Percentiles rank a stretch among this genome's conserved stretches.
phyloP scores from a whole-genome alignment of 2,113 vertebrate species.

The Heterotis niloticus region DNA sequence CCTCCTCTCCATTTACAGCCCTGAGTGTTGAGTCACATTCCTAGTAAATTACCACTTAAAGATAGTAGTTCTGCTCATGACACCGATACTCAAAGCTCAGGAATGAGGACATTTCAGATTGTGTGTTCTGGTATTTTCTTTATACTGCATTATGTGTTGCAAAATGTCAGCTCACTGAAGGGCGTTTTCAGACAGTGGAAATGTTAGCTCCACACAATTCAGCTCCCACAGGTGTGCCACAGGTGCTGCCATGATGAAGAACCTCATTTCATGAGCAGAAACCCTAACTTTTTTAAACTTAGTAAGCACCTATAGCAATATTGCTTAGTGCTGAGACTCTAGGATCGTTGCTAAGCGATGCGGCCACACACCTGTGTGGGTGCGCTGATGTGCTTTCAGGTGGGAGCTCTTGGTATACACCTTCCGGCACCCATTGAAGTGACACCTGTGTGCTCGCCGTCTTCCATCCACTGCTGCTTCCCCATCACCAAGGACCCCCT shows the following conservation, averaged over 20 bases:
- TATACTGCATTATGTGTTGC: neutral
- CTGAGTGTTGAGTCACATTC: constrained; percentile 49
- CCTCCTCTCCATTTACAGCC: constrained; percentile 4
- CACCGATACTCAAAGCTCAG: constrained; percentile 53
- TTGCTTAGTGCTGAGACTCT: too few species aligned
- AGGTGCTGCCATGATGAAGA: too few species aligned
- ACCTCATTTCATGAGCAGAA: too few species aligned
- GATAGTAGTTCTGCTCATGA: constrained; percentile 46
- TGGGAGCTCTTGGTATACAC: constrained; percentile 99
- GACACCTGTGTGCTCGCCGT: constrained; percentile 86
- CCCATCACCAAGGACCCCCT: constrained; percentile 63
- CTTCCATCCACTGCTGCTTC: constrained; percentile 84
- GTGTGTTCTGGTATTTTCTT: too few species aligned
- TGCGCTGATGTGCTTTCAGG: constrained; percentile 97
- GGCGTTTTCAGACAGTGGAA: too few species aligned
- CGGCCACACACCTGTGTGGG: constrained; percentile 83
- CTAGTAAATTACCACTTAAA: constrained; percentile 52
- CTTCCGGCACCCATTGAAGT: constrained; percentile 95
- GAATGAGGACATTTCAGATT: neutral
- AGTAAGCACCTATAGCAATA: too few species aligned
- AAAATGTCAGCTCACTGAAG: too few species aligned
- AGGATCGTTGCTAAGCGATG: too few species aligned
- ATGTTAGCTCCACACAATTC: too few species aligned
- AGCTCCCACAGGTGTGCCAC: too few species aligned
- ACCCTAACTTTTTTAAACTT: too few species aligned